These are phyloP conservation scores for Rallus crepitans DNA, from an alignment of 2,797 vertebrate genomes.

Conservation along the genomic window DNA sequence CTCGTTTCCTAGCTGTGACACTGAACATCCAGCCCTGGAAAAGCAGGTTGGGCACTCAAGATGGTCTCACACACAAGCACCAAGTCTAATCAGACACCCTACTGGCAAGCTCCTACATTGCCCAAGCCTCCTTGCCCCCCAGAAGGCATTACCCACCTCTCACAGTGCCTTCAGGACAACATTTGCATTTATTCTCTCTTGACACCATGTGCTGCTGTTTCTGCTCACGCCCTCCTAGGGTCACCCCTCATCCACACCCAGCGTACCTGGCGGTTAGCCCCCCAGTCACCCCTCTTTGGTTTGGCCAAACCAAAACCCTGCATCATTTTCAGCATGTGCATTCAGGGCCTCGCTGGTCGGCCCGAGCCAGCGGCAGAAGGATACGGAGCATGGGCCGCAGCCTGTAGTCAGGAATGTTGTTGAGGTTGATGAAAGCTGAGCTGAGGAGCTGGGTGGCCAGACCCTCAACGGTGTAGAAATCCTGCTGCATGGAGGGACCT, in stretches of 20 bases:
- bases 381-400: conserved; percentile 96
- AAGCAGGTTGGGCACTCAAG: not conserved
- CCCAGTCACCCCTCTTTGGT: not conserved
- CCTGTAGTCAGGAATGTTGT: conserved; percentile 92
- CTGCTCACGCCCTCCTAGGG: not conserved
- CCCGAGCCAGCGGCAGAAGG: conserved; percentile 74
- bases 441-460: conserved; percentile 87
- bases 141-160: not conserved
- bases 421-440: conserved; percentile 90
- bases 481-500: conserved; percentile 90
- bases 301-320: not conserved
- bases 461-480: conserved; percentile 91
- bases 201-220: not conserved
- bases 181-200: not conserved
- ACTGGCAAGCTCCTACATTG: not conserved
- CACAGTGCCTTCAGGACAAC: not conserved
- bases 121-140: not conserved
- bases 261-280: not conserved
- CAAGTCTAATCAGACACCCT: not conserved
- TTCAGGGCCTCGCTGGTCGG: not conserved
- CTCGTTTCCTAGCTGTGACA: not conserved
- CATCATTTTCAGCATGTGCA: not conserved
- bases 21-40: not conserved
- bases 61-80: not conserved
- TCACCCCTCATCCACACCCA: not conserved